phyloP scores from a whole-genome alignment of 2,888 invertebrate species.

The Drosophila tanythrix region DNA sequence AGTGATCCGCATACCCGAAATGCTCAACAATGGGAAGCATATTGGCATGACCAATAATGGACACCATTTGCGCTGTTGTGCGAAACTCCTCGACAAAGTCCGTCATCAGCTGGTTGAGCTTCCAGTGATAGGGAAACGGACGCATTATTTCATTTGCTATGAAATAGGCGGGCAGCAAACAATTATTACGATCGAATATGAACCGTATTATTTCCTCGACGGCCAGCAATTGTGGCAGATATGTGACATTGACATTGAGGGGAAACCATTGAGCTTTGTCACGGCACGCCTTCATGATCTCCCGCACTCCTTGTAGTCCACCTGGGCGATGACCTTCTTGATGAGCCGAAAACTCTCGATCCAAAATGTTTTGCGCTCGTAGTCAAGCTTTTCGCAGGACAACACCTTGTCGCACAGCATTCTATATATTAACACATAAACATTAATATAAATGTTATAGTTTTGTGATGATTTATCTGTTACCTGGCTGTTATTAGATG shows the following conservation, averaged over 20 bases:
- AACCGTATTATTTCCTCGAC: slow-evolving; percentile 93
- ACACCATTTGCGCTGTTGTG: slow-evolving; percentile 97
- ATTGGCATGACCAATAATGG: slow-evolving; percentile 94
- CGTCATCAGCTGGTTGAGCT: slow-evolving; percentile 93
- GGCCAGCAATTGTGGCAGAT: slow-evolving; percentile 92
- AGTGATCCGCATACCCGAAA: slow-evolving; percentile 94
- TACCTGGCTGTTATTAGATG: slow-evolving; percentile 92
- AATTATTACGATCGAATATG: slow-evolving; percentile 96
- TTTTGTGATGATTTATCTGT: slow-evolving; percentile 84
- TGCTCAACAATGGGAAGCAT: slow-evolving; percentile 98
- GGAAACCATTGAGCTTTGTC: slow-evolving; percentile 95
- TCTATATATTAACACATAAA: slow-evolving; percentile 84
- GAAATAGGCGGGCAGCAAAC: slow-evolving; percentile 96
- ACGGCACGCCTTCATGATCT: slow-evolving; percentile 95
- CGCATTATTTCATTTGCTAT: slow-evolving; percentile 98
- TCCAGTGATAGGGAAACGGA: slow-evolving; percentile 91
- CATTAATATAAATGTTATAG: not conserved
- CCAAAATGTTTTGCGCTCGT: slow-evolving; percentile 94
- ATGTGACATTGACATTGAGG: slow-evolving; percentile 90
- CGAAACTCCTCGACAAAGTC: slow-evolving; percentile 97
- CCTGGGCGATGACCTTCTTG: slow-evolving; percentile 93
- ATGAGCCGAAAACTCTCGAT: slow-evolving; percentile 94
- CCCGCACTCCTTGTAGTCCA: slow-evolving; percentile 97
- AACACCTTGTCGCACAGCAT: slow-evolving; percentile 95
- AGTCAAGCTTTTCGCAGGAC: slow-evolving; percentile 92